Conservation (phyloP, 92 coral and sea anemone species). For the Parazoanthus atlanticus region DNA sequence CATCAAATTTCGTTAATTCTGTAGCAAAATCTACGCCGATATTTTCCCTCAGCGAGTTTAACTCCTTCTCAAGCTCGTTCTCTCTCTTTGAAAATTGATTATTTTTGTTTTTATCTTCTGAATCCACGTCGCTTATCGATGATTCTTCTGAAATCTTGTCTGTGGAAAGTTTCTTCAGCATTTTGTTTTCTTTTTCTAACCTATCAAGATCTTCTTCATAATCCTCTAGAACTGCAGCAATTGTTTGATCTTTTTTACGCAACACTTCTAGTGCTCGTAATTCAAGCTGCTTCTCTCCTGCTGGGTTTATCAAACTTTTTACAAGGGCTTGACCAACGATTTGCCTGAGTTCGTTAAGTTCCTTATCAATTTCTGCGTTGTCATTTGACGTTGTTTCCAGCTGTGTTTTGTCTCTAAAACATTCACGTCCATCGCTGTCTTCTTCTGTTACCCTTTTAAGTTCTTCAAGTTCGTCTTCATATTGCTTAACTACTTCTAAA, state of each 20-base stretch:
- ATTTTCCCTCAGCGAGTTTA: slow-evolving; percentile 44
- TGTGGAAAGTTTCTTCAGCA: background rate
- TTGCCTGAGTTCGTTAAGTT: slow-evolving; percentile 52
- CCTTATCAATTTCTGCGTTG: slow-evolving; percentile 51
- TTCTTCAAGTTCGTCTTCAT: slow-evolving; percentile 54
- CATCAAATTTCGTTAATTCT: slow-evolving; percentile 42
- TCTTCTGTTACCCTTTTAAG: background rate
- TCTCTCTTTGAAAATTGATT: slow-evolving; percentile 7
- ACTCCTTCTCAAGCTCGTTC: background rate
- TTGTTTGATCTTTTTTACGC: background rate
- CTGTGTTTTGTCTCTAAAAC: background rate
- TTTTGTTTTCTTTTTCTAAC: background rate
- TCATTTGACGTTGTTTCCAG: background rate
- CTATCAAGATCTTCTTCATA: slow-evolving; percentile 8
- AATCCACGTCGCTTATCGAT: background rate
- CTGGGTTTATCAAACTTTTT: slow-evolving; percentile 24
- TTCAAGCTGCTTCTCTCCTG: background rate
- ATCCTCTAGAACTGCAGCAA: slow-evolving; percentile 6
- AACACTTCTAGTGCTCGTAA: background rate
- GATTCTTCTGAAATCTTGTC: background rate
- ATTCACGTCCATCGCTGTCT: background rate
- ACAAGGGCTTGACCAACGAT: slow-evolving; percentile 61
- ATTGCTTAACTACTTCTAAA: slow-evolving; percentile 57
- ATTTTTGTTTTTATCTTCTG: background rate
- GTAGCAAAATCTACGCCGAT: slow-evolving; percentile 48